phyloP scores from a whole-genome alignment of 2,113 vertebrate genomes.

The Saimiri boliviensis region DNA sequence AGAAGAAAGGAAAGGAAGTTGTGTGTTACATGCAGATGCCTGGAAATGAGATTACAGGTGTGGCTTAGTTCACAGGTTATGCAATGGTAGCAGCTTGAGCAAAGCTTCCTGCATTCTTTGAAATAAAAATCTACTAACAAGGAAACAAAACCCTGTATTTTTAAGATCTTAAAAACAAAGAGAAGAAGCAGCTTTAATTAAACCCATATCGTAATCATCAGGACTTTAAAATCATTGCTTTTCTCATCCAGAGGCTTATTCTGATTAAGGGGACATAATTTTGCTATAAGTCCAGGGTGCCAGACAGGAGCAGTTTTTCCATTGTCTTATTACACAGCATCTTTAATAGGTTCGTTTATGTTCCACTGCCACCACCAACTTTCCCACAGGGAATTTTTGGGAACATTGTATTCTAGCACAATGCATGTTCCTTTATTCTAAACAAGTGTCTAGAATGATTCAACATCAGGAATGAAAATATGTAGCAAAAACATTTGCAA shows the following conservation, averaged over 20 bases:
- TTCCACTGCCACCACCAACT: conserved; percentile 25
- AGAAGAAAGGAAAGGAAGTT: neutral
- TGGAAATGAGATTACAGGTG: neutral
- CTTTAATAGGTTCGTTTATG: conserved; percentile 67
- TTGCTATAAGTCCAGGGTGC: neutral
- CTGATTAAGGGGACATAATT: conserved; percentile 60
- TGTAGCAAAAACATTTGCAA: conserved; percentile 49
- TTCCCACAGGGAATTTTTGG: conserved; percentile 53
- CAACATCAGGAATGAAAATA: conserved; percentile 54
- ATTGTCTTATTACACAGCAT: neutral
- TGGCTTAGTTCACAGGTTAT: neutral
- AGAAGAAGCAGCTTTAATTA: conserved; percentile 54
- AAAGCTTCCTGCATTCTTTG: neutral
- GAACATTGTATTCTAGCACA: conserved; percentile 56
- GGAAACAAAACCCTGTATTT: conserved; percentile 42
- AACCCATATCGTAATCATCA: conserved; percentile 32
- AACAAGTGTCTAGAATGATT: conserved; percentile 58
- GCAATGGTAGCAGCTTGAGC: neutral
- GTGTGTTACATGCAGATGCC: neutral
- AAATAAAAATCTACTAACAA: conserved; percentile 50
- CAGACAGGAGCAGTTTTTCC: conserved; percentile 54
- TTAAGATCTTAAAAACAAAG: conserved; percentile 52
- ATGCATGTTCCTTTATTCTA: conserved; percentile 32
- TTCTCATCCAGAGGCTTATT: conserved; percentile 57
- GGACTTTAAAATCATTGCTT: conserved; percentile 60